Percentiles rank a stretch among this genome's conserved stretches.
These are phyloP conservation scores for Diabrotica undecimpunctata DNA, from an alignment of 1,140 invertebrate species.

Conservation along the genomic window DNA sequence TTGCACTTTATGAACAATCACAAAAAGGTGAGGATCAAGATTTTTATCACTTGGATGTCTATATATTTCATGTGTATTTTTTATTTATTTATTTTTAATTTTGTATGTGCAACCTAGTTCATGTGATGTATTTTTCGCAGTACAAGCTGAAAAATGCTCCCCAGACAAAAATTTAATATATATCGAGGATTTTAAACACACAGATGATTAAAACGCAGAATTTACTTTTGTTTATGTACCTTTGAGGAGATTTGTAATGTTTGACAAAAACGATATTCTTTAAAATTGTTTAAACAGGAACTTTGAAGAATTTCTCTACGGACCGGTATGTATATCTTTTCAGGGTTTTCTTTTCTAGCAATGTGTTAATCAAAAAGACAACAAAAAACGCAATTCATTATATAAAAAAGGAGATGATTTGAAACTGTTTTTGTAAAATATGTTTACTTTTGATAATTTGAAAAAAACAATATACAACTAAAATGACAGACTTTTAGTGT, in stretches of 20 bases:
- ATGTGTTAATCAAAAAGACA: not conserved
- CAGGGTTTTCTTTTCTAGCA: not conserved
- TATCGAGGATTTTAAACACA: constrained; percentile 19
- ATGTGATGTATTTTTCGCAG: constrained; percentile 26
- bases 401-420: too few relatives aligned
- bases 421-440: too few relatives aligned
- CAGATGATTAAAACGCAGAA: constrained; percentile 7
- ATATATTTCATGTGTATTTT: not conserved
- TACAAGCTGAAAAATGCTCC: constrained; percentile 16
- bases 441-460: too few relatives aligned
- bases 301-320: not conserved
- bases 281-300: constrained; percentile 18
- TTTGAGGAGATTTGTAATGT: constrained; percentile 13
- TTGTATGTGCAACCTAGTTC: constrained; percentile 18
- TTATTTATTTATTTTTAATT: not conserved
- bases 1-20: constrained; percentile 16
- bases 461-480: too few relatives aligned
- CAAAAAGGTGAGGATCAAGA: not conserved
- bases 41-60: not conserved
- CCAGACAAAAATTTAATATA: constrained; percentile 24
- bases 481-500: too few relatives aligned
- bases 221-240: constrained; percentile 14
- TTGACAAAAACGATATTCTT: constrained; percentile 16
- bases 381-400: too few relatives aligned
- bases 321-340: constrained; percentile 7